phyloP scores from a whole-genome alignment of 2,888 invertebrate species.

The Dexiosoma caninum region DNA sequence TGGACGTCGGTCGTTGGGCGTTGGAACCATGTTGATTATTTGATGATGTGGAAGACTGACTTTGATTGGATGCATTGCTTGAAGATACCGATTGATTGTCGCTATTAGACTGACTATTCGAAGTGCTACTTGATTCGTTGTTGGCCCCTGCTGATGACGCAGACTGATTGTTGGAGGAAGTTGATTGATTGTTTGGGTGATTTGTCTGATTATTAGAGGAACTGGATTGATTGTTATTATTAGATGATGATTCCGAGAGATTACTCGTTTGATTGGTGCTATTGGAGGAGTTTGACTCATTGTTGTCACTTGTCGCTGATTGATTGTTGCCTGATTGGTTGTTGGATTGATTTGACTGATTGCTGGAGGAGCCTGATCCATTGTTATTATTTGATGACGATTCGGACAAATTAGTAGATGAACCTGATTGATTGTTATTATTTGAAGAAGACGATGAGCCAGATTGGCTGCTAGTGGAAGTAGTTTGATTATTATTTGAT shows the following conservation, averaged over 20 bases:
- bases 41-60: conserved; percentile 7
- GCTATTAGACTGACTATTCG: not conserved
- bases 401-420: conserved; percentile 48
- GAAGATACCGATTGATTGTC: conserved; percentile 24
- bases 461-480: conserved; percentile 14
- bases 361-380: conserved; percentile 32
- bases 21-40: conserved; percentile 53
- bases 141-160: no score
- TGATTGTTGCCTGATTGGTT: conserved; percentile 55
- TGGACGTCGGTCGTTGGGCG: conserved; percentile 29
- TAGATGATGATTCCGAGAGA: conserved; percentile 39
- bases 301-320: no score
- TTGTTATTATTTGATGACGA: conserved; percentile 32
- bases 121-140: no score
- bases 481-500: conserved; percentile 56
- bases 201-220: conserved; percentile 50
- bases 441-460: conserved; percentile 42
- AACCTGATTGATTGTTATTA: conserved; percentile 49
- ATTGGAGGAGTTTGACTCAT: conserved; percentile 17
- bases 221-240: conserved; percentile 57
- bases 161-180: no score
- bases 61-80: conserved; percentile 51
- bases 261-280: not conserved
- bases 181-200: not conserved
- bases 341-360: conserved; percentile 49